Evolutionary conservation across 2,888 invertebrate genomes (phyloP).

Genomic region (Thera obeliscata): DNA sequence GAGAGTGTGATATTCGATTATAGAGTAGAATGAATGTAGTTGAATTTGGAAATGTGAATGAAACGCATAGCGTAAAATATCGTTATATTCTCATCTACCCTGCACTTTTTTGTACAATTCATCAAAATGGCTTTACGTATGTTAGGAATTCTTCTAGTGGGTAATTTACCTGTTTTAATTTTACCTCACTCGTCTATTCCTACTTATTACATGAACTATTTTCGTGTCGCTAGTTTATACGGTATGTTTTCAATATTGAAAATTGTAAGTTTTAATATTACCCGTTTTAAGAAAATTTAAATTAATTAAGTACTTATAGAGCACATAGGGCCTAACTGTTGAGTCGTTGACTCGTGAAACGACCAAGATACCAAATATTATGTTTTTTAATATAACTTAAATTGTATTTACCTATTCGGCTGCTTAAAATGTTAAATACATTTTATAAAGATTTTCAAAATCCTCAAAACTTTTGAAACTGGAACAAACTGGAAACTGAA

Average conservation of each 20-base stretch:
- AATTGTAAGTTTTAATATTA: constrained; percentile 35
- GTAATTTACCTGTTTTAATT: constrained; percentile 52
- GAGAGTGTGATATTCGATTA: constrained; percentile 72
- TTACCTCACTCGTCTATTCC: constrained; percentile 76
- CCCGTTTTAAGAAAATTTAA: constrained; percentile 14
- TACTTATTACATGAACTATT: constrained; percentile 59
- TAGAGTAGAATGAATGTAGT: constrained; percentile 63
- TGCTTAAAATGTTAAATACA: constrained; percentile 6
- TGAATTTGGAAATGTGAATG: constrained; percentile 61
- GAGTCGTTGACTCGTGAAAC: constrained; percentile 57
- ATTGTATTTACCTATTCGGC: constrained; percentile 14
- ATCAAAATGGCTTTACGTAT: constrained; percentile 60
- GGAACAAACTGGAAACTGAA: no score
- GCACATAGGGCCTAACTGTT: constrained; percentile 69
- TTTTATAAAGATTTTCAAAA: constrained; percentile 5
- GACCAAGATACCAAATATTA: constrained; percentile 73
- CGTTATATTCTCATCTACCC: constrained; percentile 58
- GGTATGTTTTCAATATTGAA: constrained; percentile 44
- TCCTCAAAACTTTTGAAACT: neutral
- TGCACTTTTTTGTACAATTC: constrained; percentile 69
- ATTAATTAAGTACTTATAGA: constrained; percentile 25
- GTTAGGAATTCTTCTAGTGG: constrained; percentile 54
- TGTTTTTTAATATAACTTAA: constrained; percentile 35
- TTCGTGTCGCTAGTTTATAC: constrained; percentile 65
- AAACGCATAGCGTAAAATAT: constrained; percentile 66